A percentile compares a stretch with the other conserved stretches of the same genome.
Conservation (phyloP, 2,888 invertebrate species). For the Aspidiotus destructor region DNA sequence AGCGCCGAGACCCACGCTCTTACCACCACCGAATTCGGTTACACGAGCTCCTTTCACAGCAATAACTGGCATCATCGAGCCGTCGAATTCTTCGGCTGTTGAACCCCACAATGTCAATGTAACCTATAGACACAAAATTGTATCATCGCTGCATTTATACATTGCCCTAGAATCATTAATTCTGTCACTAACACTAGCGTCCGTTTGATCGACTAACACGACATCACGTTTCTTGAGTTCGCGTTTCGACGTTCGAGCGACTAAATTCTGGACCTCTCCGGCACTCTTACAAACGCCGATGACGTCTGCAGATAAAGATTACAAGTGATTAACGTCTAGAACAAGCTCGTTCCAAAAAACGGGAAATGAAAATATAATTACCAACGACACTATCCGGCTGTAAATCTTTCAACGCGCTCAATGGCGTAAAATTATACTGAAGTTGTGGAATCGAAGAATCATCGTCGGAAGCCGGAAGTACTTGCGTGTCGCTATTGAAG, state of each 20-base stretch:
- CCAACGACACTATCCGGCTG: constrained; percentile 48
- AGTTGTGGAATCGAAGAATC: constrained; percentile 59
- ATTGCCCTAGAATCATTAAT: background rate
- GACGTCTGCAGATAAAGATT: constrained; percentile 56
- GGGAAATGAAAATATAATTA: background rate
- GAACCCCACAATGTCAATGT: constrained; percentile 83
- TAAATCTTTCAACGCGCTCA: constrained; percentile 59
- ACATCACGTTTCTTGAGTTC: constrained; percentile 85
- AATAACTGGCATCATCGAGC: constrained; percentile 64
- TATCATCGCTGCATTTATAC: background rate
- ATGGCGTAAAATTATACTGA: constrained; percentile 65
- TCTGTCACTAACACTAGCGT: constrained; percentile 28
- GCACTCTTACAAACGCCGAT: constrained; percentile 74
- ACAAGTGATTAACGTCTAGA: background rate
- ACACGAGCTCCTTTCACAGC: constrained; percentile 75
- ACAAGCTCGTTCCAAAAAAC: background rate
- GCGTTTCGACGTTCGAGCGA: constrained; percentile 62
- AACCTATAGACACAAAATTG: constrained; percentile 36
- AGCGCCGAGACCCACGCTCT: constrained; percentile 52
- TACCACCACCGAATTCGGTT: constrained; percentile 78
- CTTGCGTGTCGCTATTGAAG: constrained; percentile 60
- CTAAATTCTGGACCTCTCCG: constrained; percentile 61
- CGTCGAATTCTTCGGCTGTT: constrained; percentile 77
- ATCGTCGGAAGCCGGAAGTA: constrained; percentile 48
- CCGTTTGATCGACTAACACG: constrained; percentile 70